These are phyloP conservation scores for Eptatretus burgeri DNA, from an alignment of 2,113 vertebrate species.

Conservation along the genomic window DNA sequence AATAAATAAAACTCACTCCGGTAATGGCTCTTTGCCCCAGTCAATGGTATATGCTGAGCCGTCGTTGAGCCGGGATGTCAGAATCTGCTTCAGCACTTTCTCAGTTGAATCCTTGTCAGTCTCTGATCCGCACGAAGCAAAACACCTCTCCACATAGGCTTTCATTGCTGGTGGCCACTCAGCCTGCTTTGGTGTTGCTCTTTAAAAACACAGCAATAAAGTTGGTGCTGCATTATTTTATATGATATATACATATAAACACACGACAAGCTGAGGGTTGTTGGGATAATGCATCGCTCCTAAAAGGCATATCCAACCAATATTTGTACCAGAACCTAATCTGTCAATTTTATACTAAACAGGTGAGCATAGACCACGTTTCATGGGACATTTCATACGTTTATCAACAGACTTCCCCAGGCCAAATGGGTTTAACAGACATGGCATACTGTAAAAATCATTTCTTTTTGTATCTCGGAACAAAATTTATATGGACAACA, in stretches of 20 bases:
- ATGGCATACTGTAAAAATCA: no score
- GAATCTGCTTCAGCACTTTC: conserved; percentile 49
- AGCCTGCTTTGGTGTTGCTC: conserved; percentile 25
- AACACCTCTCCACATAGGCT: conserved; percentile 65
- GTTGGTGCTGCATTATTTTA: neutral
- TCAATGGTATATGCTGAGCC: conserved; percentile 64
- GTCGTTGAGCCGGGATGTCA: conserved; percentile 54
- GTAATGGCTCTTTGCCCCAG: conserved; percentile 48
- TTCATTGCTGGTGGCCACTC: conserved; percentile 79
- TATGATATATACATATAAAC: neutral
- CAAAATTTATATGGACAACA: no score
- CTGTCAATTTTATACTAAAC: no score
- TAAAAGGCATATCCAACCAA: no score
- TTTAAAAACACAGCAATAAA: neutral
- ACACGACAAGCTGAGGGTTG: no score
- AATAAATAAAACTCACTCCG: conserved; percentile 18
- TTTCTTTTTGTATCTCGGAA: no score
- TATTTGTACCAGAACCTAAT: no score
- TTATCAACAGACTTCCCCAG: no score
- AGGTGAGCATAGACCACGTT: no score
- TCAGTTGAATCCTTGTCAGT: conserved; percentile 65
- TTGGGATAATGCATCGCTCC: no score
- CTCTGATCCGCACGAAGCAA: conserved; percentile 52
- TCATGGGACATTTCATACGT: no score
- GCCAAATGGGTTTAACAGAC: no score